A percentile compares a stretch with the other conserved stretches of the same genome.
Evolutionary conservation across 2,888 invertebrate genomes (phyloP).

Genomic region (Apamea anceps): DNA sequence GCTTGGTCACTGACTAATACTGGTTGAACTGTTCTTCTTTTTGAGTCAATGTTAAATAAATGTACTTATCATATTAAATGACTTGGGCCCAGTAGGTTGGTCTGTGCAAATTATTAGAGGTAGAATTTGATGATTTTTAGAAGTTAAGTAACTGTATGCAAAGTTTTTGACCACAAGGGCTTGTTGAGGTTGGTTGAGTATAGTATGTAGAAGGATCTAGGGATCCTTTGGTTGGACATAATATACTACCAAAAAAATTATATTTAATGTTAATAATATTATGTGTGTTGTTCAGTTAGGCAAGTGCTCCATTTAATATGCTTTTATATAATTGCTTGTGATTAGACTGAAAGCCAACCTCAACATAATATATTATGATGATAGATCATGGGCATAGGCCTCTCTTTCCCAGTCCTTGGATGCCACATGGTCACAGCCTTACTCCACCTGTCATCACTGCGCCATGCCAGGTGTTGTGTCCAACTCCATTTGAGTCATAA

Average conservation of each 20-base stretch:
- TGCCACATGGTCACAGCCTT: too few relatives aligned
- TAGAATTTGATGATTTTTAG: not conserved
- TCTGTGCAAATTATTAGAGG: not conserved
- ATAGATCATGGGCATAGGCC: too few relatives aligned
- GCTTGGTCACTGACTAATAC: not conserved
- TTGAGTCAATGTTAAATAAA: not conserved
- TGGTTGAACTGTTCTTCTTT: not conserved
- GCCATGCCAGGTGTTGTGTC: too few relatives aligned
- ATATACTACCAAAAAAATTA: too few relatives aligned
- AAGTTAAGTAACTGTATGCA: not conserved
- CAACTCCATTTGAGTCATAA: too few relatives aligned
- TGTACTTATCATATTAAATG: not conserved
- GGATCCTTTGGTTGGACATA: too few relatives aligned
- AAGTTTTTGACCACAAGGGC: not conserved
- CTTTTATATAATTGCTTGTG: too few relatives aligned
- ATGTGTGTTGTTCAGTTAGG: not conserved
- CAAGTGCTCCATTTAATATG: not conserved
- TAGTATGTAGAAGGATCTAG: not conserved
- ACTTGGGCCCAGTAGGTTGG: not conserved
- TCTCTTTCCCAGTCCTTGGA: too few relatives aligned
- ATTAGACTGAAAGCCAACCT: too few relatives aligned
- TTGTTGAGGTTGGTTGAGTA: too few relatives aligned
- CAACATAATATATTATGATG: too few relatives aligned
- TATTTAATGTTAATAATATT: not conserved
- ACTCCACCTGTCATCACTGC: too few relatives aligned